These are phyloP conservation scores for Stenchaetothrips biformis DNA, from an alignment of 2,888 invertebrate genomes.

Conservation along the genomic window DNA sequence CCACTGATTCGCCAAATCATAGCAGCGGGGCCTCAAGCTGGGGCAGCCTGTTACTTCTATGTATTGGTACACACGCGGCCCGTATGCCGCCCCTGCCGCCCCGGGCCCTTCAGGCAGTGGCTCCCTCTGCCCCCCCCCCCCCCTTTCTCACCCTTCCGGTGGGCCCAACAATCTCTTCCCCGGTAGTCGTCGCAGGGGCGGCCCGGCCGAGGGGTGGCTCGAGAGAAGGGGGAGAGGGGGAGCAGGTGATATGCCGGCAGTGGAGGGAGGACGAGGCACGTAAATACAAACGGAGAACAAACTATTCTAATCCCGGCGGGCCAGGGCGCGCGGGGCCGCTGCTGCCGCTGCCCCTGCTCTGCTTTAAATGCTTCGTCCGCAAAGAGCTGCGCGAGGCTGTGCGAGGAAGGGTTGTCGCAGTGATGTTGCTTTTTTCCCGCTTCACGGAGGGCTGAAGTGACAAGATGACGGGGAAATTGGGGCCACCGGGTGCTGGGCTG, in stretches of 20 bases:
- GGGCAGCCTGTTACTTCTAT: conserved; percentile 7
- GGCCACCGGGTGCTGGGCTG: background rate
- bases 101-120: background rate
- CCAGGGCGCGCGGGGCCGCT: no score
- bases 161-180: background rate
- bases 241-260: no score
- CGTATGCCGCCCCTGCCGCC: background rate
- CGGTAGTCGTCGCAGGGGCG: background rate
- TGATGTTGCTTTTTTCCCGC: no score
- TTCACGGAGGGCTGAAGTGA: no score
- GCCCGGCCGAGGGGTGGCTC: background rate
- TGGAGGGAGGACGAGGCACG: no score
- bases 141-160: background rate
- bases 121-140: background rate
- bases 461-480: background rate
- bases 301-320: no score
- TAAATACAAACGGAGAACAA: no score
- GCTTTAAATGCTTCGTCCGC: no score
- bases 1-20: conserved; percentile 1
- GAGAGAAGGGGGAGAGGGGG: no score
- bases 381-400: no score
- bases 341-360: no score
- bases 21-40: background rate
- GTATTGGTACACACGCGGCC: conserved; percentile 1
- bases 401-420: no score